These are phyloP conservation scores for Tiliacea citrago DNA, from an alignment of 2,888 invertebrate species.

Conservation along the genomic window DNA sequence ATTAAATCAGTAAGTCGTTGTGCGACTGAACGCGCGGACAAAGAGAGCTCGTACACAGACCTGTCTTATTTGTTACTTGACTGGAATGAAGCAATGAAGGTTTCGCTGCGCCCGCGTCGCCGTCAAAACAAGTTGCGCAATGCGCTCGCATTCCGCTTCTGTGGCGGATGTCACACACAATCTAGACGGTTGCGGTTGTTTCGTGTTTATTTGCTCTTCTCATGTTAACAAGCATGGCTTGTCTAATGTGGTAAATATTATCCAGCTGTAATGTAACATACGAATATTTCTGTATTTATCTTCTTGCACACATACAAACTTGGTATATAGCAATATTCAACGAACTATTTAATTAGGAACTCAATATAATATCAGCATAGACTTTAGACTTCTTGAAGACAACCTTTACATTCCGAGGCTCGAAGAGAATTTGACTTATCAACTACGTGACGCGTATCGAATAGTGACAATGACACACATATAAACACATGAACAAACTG, in stretches of 20 bases:
- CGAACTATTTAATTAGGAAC: no score
- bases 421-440: no score
- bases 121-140: constrained; percentile 87
- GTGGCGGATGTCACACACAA: constrained; percentile 72
- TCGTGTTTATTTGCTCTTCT: constrained; percentile 61
- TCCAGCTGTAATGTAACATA: background rate
- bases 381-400: no score
- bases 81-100: constrained; percentile 75
- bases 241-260: background rate
- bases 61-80: constrained; percentile 60
- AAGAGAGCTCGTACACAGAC: constrained; percentile 53
- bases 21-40: constrained; percentile 32
- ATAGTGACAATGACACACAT: no score
- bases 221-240: constrained; percentile 11
- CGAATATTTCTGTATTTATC: no score
- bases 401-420: no score
- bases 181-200: constrained; percentile 63
- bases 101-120: constrained; percentile 66
- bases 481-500: no score
- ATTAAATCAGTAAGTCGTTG: constrained; percentile 18
- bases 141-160: constrained; percentile 80
- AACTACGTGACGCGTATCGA: no score
- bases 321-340: no score
- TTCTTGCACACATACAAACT: no score
- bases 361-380: no score